Conservation (phyloP, 1,140 invertebrate species). For the Drosophila yakuba region DNA sequence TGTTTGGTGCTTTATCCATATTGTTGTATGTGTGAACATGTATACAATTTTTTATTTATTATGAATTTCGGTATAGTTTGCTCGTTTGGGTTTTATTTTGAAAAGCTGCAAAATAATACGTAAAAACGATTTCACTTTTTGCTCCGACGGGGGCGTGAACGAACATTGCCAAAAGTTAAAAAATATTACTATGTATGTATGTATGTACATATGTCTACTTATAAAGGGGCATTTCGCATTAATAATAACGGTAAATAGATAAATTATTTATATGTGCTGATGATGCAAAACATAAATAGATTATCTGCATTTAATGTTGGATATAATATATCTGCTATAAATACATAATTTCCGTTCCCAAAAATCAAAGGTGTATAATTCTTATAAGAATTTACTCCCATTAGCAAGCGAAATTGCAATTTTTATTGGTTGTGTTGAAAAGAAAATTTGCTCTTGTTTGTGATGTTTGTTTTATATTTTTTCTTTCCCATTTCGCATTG, state of each 20-base stretch:
- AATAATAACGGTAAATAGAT: slow-evolving; percentile 8
- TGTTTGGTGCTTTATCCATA: slow-evolving; percentile 24
- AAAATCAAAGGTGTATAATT: background rate
- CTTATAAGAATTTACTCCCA: background rate
- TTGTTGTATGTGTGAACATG: slow-evolving; percentile 10
- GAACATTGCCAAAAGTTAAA: slow-evolving; percentile 4
- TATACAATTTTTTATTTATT: background rate
- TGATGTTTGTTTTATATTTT: slow-evolving; percentile 11
- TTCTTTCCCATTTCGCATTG: slow-evolving; percentile 35
- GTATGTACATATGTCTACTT: background rate
- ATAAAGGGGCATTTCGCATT: background rate
- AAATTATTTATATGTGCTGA: slow-evolving; percentile 1
- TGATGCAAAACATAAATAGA: background rate
- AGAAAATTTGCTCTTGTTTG: slow-evolving; percentile 20
- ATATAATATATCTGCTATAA: background rate
- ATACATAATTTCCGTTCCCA: background rate
- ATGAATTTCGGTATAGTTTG: slow-evolving; percentile 18
- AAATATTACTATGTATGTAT: background rate
- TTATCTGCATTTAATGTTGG: background rate
- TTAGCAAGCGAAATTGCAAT: slow-evolving; percentile 14
- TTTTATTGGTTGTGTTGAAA: slow-evolving; percentile 19
- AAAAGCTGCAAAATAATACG: slow-evolving; percentile 45
- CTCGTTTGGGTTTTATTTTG: slow-evolving; percentile 41
- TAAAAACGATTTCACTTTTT: slow-evolving; percentile 50
- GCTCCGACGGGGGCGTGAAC: slow-evolving; percentile 3